Conservation (phyloP, 2,888 invertebrate genomes). For the Chironomus tentans region DNA sequence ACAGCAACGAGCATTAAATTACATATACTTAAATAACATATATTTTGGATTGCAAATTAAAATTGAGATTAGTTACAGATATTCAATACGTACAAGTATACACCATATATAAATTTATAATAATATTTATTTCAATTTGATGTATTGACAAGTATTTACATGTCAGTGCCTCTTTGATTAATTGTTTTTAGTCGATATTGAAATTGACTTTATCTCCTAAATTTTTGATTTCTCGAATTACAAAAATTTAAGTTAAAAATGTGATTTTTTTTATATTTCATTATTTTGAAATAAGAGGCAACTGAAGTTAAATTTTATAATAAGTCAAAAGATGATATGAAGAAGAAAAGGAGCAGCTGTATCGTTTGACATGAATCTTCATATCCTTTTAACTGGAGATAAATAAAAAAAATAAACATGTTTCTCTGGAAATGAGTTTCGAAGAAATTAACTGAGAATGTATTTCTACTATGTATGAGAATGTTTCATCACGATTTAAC, state of each 20-base stretch:
- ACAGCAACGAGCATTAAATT: not conserved
- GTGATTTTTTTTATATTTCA: no score
- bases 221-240: not conserved
- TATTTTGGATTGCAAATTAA: constrained; percentile 13
- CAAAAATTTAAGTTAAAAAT: not conserved
- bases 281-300: not conserved
- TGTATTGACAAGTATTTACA: not conserved
- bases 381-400: not conserved
- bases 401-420: no score
- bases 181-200: not conserved
- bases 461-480: no score
- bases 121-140: no score
- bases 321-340: not conserved
- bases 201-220: not conserved
- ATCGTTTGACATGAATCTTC: not conserved
- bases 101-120: no score
- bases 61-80: constrained; percentile 1
- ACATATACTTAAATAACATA: not conserved
- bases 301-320: not conserved
- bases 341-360: not conserved
- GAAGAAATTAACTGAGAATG: no score
- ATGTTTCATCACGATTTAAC: no score
- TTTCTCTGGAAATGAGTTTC: no score
- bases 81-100: not conserved
- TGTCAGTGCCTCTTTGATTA: not conserved